Evolutionary conservation across 2,797 vertebrate genomes (phyloP).

Genomic region (Sciurus vulgaris): DNA sequence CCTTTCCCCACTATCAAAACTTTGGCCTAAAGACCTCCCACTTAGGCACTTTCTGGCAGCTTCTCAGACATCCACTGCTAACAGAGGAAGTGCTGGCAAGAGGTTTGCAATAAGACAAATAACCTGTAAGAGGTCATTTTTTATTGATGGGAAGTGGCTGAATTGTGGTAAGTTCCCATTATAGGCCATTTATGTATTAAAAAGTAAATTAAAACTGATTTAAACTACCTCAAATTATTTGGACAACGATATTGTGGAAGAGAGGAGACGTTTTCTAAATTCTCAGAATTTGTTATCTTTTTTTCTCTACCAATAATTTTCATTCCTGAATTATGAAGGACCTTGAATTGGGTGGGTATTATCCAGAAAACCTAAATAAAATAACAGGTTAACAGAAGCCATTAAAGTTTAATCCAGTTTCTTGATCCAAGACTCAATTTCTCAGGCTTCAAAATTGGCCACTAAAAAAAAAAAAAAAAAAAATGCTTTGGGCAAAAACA

Average conservation of each 20-base stretch:
- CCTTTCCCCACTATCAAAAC: not conserved
- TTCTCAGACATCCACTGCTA: not conserved
- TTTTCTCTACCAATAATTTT: constrained; percentile 11
- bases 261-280: constrained; percentile 44
- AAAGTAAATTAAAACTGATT: constrained; percentile 64
- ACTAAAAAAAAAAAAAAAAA: constrained; percentile 34
- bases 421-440: constrained; percentile 73
- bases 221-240: constrained; percentile 25
- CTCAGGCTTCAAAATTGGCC: constrained; percentile 68
- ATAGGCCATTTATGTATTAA: constrained; percentile 22
- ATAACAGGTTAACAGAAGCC: constrained; percentile 9
- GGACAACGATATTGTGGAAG: not conserved
- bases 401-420: constrained; percentile 57
- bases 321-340: constrained; percentile 4
- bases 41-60: not conserved
- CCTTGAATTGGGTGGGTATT: not conserved
- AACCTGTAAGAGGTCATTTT: constrained; percentile 12
- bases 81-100: not conserved
- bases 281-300: constrained; percentile 7
- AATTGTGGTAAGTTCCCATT: constrained; percentile 15
- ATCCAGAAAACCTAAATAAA: constrained; percentile 55
- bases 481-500: constrained; percentile 76
- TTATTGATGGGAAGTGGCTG: constrained; percentile 6
- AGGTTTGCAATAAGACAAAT: not conserved
- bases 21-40: not conserved